Conservation (phyloP, 2,113 vertebrate genomes). For the Noctilio leporinus region DNA sequence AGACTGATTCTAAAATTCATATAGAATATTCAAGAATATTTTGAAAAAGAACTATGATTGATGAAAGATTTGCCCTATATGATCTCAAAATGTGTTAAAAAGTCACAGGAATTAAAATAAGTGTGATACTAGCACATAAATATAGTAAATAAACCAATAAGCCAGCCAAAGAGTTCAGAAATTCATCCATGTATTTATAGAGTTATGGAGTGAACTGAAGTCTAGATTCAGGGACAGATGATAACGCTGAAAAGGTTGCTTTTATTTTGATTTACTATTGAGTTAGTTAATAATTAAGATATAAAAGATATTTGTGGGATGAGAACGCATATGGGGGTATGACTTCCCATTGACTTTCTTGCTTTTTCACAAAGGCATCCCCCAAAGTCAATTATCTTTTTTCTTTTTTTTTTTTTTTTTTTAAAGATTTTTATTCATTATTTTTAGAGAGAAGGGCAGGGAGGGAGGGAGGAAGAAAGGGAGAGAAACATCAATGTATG, state of each 20-base stretch:
- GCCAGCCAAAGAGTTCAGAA: background rate
- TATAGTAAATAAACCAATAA: background rate
- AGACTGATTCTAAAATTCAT: background rate
- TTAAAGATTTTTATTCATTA: too few relatives aligned
- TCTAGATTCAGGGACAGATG: background rate
- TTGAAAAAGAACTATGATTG: background rate
- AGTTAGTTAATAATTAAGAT: background rate
- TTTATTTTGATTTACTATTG: background rate
- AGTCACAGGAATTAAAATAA: background rate
- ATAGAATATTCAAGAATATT: background rate
- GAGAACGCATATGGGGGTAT: background rate
- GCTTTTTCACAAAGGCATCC: background rate
- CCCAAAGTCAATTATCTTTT: too few relatives aligned
- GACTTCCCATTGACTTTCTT: background rate
- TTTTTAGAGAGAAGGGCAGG: too few relatives aligned
- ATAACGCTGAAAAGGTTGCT: background rate
- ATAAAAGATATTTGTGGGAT: background rate
- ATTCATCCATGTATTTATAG: background rate
- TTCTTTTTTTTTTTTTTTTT: too few relatives aligned
- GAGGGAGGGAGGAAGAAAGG: too few relatives aligned
- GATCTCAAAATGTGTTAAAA: background rate
- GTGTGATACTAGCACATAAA: background rate
- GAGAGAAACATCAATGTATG: too few relatives aligned
- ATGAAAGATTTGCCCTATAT: background rate
- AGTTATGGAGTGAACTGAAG: background rate